Conservation (phyloP, 2,797 vertebrate genomes). For the Ataeniobius toweri region DNA sequence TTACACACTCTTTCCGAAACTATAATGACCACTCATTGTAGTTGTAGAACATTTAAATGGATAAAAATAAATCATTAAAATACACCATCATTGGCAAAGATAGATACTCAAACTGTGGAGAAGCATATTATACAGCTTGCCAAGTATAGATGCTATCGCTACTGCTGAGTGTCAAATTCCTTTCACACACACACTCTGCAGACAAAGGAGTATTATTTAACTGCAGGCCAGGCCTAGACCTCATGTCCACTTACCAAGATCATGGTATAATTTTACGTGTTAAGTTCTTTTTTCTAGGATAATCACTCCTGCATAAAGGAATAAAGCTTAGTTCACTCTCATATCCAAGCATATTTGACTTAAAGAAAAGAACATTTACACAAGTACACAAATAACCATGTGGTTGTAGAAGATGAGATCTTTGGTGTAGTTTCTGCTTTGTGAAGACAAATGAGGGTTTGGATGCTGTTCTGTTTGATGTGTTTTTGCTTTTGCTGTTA, state of each 20-base stretch:
- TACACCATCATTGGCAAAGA: slow-evolving; percentile 12
- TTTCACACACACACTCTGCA: slow-evolving; percentile 17
- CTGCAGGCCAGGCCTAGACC: slow-evolving; percentile 20
- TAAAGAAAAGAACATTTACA: not conserved
- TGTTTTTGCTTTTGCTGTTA: not conserved
- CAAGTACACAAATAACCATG: not conserved
- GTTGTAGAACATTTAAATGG: slow-evolving; percentile 9
- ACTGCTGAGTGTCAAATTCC: slow-evolving; percentile 41
- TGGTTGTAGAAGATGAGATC: not conserved
- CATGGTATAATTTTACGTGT: slow-evolving; percentile 36
- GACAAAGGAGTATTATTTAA: slow-evolving; percentile 57
- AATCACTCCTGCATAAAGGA: not conserved
- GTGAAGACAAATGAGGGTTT: not conserved
- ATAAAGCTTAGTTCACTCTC: not conserved
- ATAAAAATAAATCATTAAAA: slow-evolving; percentile 22
- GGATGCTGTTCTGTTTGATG: not conserved
- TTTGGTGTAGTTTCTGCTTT: too few species aligned
- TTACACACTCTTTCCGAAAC: slow-evolving; percentile 4
- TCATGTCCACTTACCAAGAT: slow-evolving; percentile 19
- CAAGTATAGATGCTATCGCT: slow-evolving; percentile 55
- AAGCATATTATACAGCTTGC: slow-evolving; percentile 17
- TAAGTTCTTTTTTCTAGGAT: slow-evolving; percentile 34
- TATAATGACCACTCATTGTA: slow-evolving; percentile 20
- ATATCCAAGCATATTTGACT: slow-evolving; percentile 13
- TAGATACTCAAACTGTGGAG: slow-evolving; percentile 7